Percentiles rank a stretch among this genome's conserved stretches.
Evolutionary conservation across 2,797 vertebrate genomes (phyloP).

Genomic region (Phalanger gymnotis): DNA sequence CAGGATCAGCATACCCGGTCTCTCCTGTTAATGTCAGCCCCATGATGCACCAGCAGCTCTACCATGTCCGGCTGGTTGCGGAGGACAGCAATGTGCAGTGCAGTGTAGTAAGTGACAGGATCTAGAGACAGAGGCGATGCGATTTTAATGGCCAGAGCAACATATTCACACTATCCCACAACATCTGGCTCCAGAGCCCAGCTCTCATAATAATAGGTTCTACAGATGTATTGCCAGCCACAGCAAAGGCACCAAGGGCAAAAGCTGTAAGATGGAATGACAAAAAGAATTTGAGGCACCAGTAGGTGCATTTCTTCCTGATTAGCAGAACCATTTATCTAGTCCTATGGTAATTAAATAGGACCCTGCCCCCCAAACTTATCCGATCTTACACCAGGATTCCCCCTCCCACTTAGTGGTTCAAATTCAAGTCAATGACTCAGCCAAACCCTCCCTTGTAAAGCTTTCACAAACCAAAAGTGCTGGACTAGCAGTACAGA

Average conservation of each 20-base stretch:
- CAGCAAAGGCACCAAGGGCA: neutral
- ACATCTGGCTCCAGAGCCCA: neutral
- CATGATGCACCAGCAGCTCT: conserved; percentile 88
- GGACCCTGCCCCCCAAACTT: neutral
- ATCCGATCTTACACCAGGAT: neutral
- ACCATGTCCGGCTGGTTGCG: conserved; percentile 90
- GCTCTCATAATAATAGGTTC: neutral
- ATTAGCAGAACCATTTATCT: neutral
- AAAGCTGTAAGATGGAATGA: neutral
- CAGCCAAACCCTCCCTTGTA: neutral
- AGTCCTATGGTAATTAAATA: neutral
- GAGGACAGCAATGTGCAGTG: conserved; percentile 93
- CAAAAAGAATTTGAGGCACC: neutral
- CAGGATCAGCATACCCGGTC: conserved; percentile 87
- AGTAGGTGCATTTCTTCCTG: neutral
- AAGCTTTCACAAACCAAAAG: neutral
- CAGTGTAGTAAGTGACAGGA: conserved; percentile 95
- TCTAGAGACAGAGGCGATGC: conserved; percentile 83
- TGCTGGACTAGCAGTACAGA: neutral
- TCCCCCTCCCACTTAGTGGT: neutral
- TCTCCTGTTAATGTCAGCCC: conserved; percentile 92
- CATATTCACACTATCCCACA: neutral
- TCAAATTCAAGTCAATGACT: neutral
- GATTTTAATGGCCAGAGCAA: neutral
- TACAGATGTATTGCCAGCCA: neutral